Evolutionary conservation across 2,113 vertebrate genomes (phyloP), one percentile per base, ranked within the genome.

Genomic region (Ornithorhynchus anatinus): DNA sequence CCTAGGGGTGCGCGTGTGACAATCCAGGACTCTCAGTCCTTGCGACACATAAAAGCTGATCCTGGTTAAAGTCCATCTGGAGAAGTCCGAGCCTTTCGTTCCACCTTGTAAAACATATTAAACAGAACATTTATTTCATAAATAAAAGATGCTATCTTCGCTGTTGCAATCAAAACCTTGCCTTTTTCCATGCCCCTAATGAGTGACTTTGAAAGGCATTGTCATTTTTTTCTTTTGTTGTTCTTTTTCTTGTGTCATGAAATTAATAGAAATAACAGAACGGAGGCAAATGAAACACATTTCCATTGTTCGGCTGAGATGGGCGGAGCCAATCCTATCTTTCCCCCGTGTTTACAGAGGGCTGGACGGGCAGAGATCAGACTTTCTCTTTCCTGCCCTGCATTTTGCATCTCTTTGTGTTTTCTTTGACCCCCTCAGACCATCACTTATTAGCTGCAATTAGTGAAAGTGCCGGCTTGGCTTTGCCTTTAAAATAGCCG

Each of bases 401-500:
- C 23, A 22, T 62, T 65, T 61, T 58, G 23, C 36, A 12, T 47
- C 25, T 27, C 56, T 10, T 47, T 11, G 31, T 32, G 3, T 56
- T 20, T 59, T 43, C 7, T 35, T 69, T 65, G 16, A 14, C 22
- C 5, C 4, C 35, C 47, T 38, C 25, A 51, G 74, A 5, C 12
- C 31, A 43, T 23, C 47, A 29, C 48, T 75, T 52, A 14, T 51
- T 31, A 59, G 22, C 37, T 43, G 10, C 27, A 47, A 20, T 23
- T 16, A 1, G 37, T 33, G 76, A 62, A 77, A 76, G 20, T n/a
- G 33, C 1, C 62, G 29, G 15, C 17, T 58, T 40, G 15, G 33
- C 59, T 79, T 75, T 42, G 54, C 47, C 72, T 75, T 62, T 29
- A 29, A 71, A 73, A 50, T 37, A 65, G n/a, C 39, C 25, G 16